These are phyloP conservation scores for Philaethria dido DNA, from an alignment of 2,888 invertebrate species.

Conservation along the genomic window DNA sequence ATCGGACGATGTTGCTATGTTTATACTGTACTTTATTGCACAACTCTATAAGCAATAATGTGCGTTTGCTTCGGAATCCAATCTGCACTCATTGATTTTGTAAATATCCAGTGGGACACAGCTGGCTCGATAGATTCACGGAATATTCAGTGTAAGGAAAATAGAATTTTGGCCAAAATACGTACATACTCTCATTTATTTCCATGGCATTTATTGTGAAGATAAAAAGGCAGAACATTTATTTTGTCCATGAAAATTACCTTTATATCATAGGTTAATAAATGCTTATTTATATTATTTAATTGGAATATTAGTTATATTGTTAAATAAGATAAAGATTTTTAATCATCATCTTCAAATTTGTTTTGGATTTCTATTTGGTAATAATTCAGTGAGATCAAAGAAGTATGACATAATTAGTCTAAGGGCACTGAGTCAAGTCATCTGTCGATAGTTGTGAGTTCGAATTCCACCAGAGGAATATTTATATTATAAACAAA, in stretches of 20 bases:
- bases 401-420: too few relatives aligned
- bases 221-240: not conserved
- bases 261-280: not conserved
- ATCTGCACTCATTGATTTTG: conserved; percentile 46
- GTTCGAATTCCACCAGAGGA: not conserved
- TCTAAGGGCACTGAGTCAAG: too few relatives aligned
- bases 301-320: not conserved
- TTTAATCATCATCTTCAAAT: not conserved
- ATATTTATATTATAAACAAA: not conserved
- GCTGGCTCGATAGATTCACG: conserved; percentile 46
- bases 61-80: conserved; percentile 35
- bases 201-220: conserved; percentile 25
- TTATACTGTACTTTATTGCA: conserved; percentile 21
- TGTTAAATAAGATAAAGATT: too few relatives aligned
- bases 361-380: not conserved
- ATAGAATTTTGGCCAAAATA: conserved; percentile 55
- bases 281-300: not conserved
- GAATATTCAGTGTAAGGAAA: conserved; percentile 43
- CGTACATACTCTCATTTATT: conserved; percentile 51
- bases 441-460: not conserved
- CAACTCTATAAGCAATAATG: conserved; percentile 29
- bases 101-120: conserved; percentile 45
- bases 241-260: not conserved
- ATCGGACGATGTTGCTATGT: not conserved
- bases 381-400: too few relatives aligned